phyloP scores from a whole-genome alignment of 2,113 vertebrate genomes.

The Gasterosteus aculeatus region DNA sequence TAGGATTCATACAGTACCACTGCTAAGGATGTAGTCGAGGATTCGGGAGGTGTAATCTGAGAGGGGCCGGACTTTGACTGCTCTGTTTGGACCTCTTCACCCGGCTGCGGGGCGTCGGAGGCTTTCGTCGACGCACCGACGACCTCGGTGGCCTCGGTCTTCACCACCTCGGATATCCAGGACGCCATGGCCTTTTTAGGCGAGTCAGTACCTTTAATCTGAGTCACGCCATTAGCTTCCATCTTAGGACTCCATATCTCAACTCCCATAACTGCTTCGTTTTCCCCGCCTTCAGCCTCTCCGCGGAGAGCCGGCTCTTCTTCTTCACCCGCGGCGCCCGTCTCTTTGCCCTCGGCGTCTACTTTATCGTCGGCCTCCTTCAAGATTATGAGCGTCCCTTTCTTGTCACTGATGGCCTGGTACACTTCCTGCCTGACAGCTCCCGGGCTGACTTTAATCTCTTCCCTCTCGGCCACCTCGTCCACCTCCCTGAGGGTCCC shows the following conservation, averaged over 20 bases:
- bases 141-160: slow-evolving; percentile 25
- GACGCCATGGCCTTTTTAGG: slow-evolving; percentile 76
- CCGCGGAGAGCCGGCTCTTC: slow-evolving; percentile 12
- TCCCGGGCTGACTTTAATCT: slow-evolving; percentile 73
- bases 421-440: slow-evolving; percentile 85
- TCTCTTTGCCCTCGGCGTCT: slow-evolving; percentile 44
- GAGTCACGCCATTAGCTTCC: slow-evolving; percentile 36
- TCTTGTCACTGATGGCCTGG: slow-evolving; percentile 79
- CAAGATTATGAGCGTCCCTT: slow-evolving; percentile 78
- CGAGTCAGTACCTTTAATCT: slow-evolving; percentile 55
- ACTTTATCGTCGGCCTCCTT: slow-evolving; percentile 64
- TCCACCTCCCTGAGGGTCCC: slow-evolving; percentile 81
- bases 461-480: slow-evolving; percentile 81
- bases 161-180: slow-evolving; percentile 70
- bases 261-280: background rate
- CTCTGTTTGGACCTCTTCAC: slow-evolving; percentile 31
- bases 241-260: slow-evolving; percentile 42
- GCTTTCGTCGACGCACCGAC: background rate
- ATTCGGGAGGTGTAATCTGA: slow-evolving; percentile 55
- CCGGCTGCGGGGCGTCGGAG: slow-evolving; percentile 1
- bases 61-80: slow-evolving; percentile 30
- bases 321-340: background rate
- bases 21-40: slow-evolving; percentile 55
- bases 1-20: slow-evolving; percentile 74
- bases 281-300: slow-evolving; percentile 11